Evolutionary conservation across 1,140 invertebrate species (phyloP), one percentile per base, ranked within the genome.

Genomic region (Drosophila lacteicornis): DNA sequence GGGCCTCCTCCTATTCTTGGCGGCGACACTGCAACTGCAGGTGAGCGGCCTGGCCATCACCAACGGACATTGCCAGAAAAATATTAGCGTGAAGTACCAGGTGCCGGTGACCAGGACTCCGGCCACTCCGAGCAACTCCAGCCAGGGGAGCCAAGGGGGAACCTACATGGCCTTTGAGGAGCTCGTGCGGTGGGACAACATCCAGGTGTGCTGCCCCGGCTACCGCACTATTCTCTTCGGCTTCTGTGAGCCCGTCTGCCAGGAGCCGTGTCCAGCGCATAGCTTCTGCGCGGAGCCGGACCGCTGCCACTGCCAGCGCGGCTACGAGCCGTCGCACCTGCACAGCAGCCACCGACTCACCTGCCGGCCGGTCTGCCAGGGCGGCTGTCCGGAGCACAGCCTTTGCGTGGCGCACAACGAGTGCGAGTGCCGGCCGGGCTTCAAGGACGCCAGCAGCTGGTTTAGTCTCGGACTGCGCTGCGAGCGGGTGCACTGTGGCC

Each of bases 261-360:
- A 22, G 19, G 77, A 79, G 55, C 4, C 71, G 4, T 91, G 90
- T 57, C 88, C 88, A 7, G 40, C 60, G 22, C 94, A 95, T 75
- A 95, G 95, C 13, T 86, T 93, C 8, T 96, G 95, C 74, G 91
- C 94, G 3, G 93, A 93, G n/a, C 95, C 95, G 0, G 94, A 95
- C 53, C 93, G 93, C 38, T 96, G 95, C 57, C 91, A 94, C 25
- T 95, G 95, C 75, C 94, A 94, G 82, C 92, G 84, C n/a, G 94
- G 94, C 42, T 94, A 91, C 65, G 88, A 88, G 58, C 71, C 76
- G n/a, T 92, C 91, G 22, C 91, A 92, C 75, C 90, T 82, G 66
- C 77, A 83, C 25, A 81, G 68, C 42, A 87, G 36, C 65, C 46
- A 63, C 59, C 46, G 43, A 1, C 60, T 36, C 46, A 69, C 12